These are phyloP conservation scores for Epinephelus moara DNA, from an alignment of 2,113 vertebrate species.

Conservation along the genomic window DNA sequence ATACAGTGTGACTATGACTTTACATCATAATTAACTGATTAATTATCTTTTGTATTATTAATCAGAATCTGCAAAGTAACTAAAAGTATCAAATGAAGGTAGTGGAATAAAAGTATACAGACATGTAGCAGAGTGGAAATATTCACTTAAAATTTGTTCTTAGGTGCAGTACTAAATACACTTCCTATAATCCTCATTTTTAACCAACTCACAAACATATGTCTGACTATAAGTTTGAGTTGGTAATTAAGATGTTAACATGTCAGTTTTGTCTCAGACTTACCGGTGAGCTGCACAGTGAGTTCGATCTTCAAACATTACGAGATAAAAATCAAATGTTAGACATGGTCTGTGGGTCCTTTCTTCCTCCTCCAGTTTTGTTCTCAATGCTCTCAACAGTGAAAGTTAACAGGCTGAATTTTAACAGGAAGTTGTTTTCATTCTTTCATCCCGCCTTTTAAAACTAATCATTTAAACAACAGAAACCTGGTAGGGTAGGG, in stretches of 20 bases:
- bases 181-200: background rate
- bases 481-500: no score
- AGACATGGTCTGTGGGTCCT: background rate
- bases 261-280: background rate
- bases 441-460: no score
- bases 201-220: background rate
- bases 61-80: no score
- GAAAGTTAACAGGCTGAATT: background rate
- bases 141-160: no score
- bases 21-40: no score
- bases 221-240: background rate
- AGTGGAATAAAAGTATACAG: no score
- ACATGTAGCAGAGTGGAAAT: no score
- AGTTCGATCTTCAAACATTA: background rate
- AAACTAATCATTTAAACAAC: no score
- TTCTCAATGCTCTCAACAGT: background rate
- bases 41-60: no score
- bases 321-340: background rate
- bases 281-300: background rate
- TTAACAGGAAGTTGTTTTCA: background rate
- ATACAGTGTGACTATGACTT: no score
- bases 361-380: background rate
- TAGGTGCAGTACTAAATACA: background rate
- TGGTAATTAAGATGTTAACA: background rate
- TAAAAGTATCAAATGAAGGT: no score